phyloP scores from a whole-genome alignment of 1,140 invertebrate genomes.

The Drosophila mojavensis region DNA sequence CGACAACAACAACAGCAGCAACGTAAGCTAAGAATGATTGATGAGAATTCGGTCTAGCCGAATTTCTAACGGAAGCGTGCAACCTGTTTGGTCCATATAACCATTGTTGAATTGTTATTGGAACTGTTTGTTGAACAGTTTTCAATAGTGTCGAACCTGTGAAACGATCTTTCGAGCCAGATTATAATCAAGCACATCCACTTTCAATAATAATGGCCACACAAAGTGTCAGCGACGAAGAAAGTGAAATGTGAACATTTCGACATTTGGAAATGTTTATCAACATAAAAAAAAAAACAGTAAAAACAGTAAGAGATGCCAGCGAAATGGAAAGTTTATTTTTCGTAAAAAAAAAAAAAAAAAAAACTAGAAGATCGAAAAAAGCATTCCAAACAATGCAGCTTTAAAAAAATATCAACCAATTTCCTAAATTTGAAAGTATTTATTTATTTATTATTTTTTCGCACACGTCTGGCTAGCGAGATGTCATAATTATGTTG shows the following conservation, averaged over 20 bases:
- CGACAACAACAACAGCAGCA: conserved; percentile 8
- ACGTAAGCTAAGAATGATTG: conserved; percentile 64
- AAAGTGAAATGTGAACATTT: conserved; percentile 72
- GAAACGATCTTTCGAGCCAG: conserved; percentile 44
- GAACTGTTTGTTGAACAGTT: neutral
- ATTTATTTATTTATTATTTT: conserved; percentile 27
- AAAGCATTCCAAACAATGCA: conserved; percentile 61
- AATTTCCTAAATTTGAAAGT: conserved; percentile 50
- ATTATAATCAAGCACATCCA: conserved; percentile 62
- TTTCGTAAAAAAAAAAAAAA: conserved; percentile 1
- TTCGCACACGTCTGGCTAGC: conserved; percentile 16
- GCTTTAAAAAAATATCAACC: conserved; percentile 30
- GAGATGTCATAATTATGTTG: conserved; percentile 57
- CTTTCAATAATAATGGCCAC: conserved; percentile 67
- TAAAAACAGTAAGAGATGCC: conserved; percentile 29
- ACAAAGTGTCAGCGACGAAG: conserved; percentile 51
- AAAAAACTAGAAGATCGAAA: conserved; percentile 47
- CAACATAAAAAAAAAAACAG: conserved; percentile 30
- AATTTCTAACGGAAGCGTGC: conserved; percentile 65
- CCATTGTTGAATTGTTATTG: conserved; percentile 29
- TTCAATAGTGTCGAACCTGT: conserved; percentile 14
- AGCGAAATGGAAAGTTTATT: conserved; percentile 73
- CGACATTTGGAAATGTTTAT: conserved; percentile 62
- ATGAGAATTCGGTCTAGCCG: conserved; percentile 58
- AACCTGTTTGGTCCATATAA: conserved; percentile 46